Evolutionary conservation across 2,113 vertebrate species (phyloP).

Genomic region (Brachyistius frenatus): DNA sequence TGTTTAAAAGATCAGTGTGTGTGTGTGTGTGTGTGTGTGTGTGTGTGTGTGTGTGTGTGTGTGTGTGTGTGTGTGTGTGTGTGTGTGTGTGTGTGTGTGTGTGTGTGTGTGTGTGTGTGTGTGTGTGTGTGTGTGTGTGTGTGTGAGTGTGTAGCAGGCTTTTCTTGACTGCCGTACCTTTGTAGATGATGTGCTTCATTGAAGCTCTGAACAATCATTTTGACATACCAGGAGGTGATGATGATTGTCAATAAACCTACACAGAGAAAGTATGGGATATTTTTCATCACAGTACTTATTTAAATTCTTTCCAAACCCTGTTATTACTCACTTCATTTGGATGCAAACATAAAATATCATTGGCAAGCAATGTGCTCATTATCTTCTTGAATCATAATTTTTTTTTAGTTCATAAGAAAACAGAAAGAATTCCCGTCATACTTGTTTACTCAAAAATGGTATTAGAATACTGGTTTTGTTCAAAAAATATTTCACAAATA

Average conservation of each 20-base stretch:
- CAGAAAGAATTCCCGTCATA: no score
- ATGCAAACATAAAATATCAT: no score
- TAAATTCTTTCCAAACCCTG: background rate
- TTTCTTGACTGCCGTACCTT: slow-evolving; percentile 35
- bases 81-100: background rate
- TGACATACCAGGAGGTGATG: slow-evolving; percentile 91
- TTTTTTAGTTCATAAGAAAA: no score
- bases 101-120: background rate
- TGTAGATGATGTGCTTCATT: slow-evolving; percentile 10
- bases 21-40: background rate
- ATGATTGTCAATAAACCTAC: slow-evolving; percentile 87
- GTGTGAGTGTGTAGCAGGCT: background rate
- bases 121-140: background rate
- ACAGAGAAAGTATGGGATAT: slow-evolving; percentile 7
- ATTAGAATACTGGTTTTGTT: no score
- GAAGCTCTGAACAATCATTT: slow-evolving; percentile 76
- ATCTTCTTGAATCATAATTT: no score
- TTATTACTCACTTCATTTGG: no score
- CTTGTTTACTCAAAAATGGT: no score
- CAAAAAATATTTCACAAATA: no score
- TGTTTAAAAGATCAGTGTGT: background rate
- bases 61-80: background rate
- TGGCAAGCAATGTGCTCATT: no score
- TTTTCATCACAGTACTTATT: background rate
- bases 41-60: background rate